Conservation (phyloP, 2,888 invertebrate genomes). For the Cabera pusaria region DNA sequence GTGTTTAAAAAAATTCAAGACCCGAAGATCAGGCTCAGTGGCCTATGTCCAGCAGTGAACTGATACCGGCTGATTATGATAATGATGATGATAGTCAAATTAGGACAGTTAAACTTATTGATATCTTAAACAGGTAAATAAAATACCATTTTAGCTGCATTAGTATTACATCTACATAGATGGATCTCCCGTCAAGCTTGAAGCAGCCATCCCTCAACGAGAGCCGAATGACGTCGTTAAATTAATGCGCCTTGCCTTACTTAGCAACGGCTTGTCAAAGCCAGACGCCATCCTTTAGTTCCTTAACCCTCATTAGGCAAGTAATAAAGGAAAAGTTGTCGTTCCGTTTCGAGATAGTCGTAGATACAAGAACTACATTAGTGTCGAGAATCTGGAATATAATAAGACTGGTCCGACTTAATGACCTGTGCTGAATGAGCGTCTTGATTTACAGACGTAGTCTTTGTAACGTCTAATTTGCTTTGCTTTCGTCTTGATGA, state of each 20-base stretch:
- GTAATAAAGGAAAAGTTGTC: conserved; percentile 40
- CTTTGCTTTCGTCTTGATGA: too few species aligned
- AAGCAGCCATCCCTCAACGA: conserved; percentile 41
- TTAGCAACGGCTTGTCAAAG: conserved; percentile 45
- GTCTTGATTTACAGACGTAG: conserved; percentile 6
- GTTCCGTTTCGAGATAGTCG: conserved; percentile 13
- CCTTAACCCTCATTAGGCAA: conserved; percentile 37
- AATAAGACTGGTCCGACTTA: conserved; percentile 9
- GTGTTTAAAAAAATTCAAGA: too few species aligned
- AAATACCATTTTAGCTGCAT: too few species aligned
- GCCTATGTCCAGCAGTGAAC: too few species aligned
- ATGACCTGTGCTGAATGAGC: conserved; percentile 6
- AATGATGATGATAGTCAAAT: too few species aligned
- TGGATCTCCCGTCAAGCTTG: too few species aligned
- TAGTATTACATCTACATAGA: too few species aligned
- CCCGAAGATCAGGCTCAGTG: too few species aligned
- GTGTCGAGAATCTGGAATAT: conserved; percentile 13
- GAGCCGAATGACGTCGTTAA: conserved; percentile 40
- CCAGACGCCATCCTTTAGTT: conserved; percentile 35
- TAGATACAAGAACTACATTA: conserved; percentile 24
- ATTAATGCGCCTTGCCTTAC: conserved; percentile 43
- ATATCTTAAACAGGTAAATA: too few species aligned
- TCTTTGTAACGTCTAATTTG: too few species aligned
- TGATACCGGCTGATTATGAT: too few species aligned
- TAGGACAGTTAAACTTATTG: too few species aligned